These are phyloP conservation scores for Ptychadena robeensis DNA, from an alignment of 2,797 vertebrate species.

Conservation along the genomic window DNA sequence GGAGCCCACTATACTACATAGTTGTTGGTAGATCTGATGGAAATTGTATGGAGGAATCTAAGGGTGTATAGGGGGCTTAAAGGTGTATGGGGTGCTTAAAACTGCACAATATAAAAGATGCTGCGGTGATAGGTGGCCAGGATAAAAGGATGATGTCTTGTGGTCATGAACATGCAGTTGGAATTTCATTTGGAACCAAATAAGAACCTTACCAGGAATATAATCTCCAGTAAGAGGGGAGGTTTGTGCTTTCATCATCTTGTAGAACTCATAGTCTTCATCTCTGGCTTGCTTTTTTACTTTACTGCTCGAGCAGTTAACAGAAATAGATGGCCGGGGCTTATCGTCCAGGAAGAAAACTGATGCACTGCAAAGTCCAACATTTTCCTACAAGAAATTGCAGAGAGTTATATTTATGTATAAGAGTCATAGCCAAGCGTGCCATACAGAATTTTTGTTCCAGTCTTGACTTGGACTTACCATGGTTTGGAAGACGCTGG, in stretches of 20 bases:
- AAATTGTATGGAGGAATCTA: too few relatives aligned
- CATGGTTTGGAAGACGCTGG: constrained; percentile 16
- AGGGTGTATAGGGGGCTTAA: too few relatives aligned
- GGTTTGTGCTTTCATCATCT: constrained; percentile 65
- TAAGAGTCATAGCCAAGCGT: neutral
- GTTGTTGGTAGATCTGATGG: too few relatives aligned
- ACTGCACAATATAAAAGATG: too few relatives aligned
- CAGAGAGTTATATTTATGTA: neutral
- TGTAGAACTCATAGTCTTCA: constrained; percentile 69
- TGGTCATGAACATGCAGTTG: too few relatives aligned
- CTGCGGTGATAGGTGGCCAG: too few relatives aligned
- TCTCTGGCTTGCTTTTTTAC: constrained; percentile 60
- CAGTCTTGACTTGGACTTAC: constrained; percentile 24
- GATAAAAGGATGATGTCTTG: too few relatives aligned
- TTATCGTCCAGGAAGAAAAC: constrained; percentile 70
- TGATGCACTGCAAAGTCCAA: constrained; percentile 70
- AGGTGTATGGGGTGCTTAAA: too few relatives aligned
- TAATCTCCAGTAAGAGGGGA: constrained; percentile 58
- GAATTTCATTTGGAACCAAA: neutral
- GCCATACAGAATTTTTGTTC: neutral
- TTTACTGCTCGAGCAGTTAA: constrained; percentile 64
- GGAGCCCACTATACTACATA: too few relatives aligned
- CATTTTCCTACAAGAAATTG: constrained; percentile 63
- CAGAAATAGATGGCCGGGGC: constrained; percentile 65
- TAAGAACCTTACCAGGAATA: constrained; percentile 72